Evolutionary conservation across 1,140 invertebrate genomes (phyloP), one percentile per base, ranked within the genome.

Genomic region (Aplysia californica): DNA sequence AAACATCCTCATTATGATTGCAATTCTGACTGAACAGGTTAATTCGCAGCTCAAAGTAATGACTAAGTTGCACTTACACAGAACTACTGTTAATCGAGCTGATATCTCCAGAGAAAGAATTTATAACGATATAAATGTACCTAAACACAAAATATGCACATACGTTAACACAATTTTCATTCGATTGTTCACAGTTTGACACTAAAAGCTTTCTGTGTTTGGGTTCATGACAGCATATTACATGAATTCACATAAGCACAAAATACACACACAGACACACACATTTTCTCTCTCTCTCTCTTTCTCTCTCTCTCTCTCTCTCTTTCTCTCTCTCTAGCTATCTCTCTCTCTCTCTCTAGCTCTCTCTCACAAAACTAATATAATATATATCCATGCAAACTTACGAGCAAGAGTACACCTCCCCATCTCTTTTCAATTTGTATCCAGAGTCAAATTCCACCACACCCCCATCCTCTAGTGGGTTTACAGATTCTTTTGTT

Each of bases 331-430:
- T 18, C 6, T 6, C 10, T 21, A 61, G 26, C 26, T 61, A 61
- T 29, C 10, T 18, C 6, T 6, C 26, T 6, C 10, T 18, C 6
- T 26, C 6, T 26, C 26, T 61, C 26, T 6, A 61, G 58, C 18
- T 10, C 10, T 61, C 10, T 18, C 6, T 61, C 6, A 21, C 6
- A 21, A 61, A 61, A 61, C 10, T 10, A 61, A 10, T 61, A 61
- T n/a, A 26, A 6, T 26, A 10, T 61, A 26, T 23, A n/a, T 20
- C 21, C 3, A 56, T 38, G 2, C 33, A 55, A 41, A 82, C 86
- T 79, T 81, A 87, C 86, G 83, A 79, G 85, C 86, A 87, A 5
- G 78, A 76, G 75, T 81, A 87, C 29, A 82, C 75, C 71, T 85
- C 85, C 18, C 83, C 85, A 6, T 77, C 78, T 73, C 84, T 82